Conservation (phyloP, 2,888 invertebrate species). For the Drosophila meridionalis region DNA sequence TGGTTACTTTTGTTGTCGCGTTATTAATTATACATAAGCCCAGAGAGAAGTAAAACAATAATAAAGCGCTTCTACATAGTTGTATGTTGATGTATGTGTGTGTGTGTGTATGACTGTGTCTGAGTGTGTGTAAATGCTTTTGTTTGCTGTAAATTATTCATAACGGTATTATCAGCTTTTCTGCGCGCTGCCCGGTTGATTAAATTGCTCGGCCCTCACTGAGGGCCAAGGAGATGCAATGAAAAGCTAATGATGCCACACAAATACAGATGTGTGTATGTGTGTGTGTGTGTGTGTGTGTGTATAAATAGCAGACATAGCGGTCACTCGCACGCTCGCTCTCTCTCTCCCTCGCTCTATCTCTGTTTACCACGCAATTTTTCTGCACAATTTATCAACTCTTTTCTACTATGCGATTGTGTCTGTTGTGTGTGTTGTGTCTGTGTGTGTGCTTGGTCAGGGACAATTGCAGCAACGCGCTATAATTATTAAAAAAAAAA, state of each 20-base stretch:
- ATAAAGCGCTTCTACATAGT: conserved; percentile 36
- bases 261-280: conserved; percentile 9
- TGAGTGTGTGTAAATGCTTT: conserved; percentile 23
- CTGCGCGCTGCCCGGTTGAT: conserved; percentile 69
- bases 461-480: conserved; percentile 70
- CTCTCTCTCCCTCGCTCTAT: conserved; percentile 3
- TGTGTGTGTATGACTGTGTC: conserved; percentile 1
- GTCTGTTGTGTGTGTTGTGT: conserved; percentile 10
- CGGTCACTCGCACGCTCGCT: background rate
- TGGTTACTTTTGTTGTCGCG: conserved; percentile 24
- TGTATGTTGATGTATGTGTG: conserved; percentile 10
- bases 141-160: conserved; percentile 73
- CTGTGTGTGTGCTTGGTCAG: conserved; percentile 63
- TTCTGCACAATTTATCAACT: conserved; percentile 70
- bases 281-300: background rate
- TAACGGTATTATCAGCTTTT: conserved; percentile 77
- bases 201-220: conserved; percentile 64
- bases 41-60: conserved; percentile 44
- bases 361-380: conserved; percentile 23
- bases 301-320: conserved; percentile 1
- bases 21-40: conserved; percentile 73
- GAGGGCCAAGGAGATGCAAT: conserved; percentile 24
- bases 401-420: conserved; percentile 13
- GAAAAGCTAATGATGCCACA: conserved; percentile 62
- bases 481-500: conserved; percentile 74